Base-by-base conservation (phyloP, 2,888 invertebrate species). In the Drosophila planitibia region DNA sequence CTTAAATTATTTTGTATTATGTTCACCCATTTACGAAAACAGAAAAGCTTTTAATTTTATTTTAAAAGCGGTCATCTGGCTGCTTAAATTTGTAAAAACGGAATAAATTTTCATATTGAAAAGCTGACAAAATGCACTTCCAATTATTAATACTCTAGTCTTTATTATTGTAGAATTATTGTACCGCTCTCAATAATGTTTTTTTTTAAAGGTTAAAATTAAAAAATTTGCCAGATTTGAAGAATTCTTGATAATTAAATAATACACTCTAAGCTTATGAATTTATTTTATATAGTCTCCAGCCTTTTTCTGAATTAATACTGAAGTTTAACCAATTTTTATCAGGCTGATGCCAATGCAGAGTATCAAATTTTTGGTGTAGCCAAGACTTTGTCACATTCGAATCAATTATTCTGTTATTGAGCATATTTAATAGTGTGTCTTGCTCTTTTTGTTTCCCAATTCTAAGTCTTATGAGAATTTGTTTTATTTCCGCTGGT, bases 391-490 rank as follows among this genome's bases (percentile, higher is more conserved):
- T 41, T 44, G 12, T 32, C 0, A 28, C 28, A 39, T 55, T 55
- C 28, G n/a, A 37, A 59, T 73, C 49, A 73, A 73, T 73, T 47
- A 39, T 54, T 65, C n/a, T 52, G 12, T 44, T 73, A 28, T 54
- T 72, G 58, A 1, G 4, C 47, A 79, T 55, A 76, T 80, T 76
- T 69, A 72, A 69, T 57, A 52, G 22, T n/a, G 59, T 76, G 76
- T 76, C 72, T 76, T 64, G 51, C 65, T 37, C n/a, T 30, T 57
- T 68, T 66, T 53, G 54, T 52, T 66, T 57, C 49, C 53, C 41
- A 41, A 62, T 63, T 52, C 61, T n/a, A 28, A 52, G 28, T 39
- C 10, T 64, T 70, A 77, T 81, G 69, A 44, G 66, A 76, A 67
- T 55, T 73, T 51, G 22, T 68, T 39, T 54, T 55, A 68, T 49